Conservation (phyloP, 37 sponge, comb jelly and placozoan species). For the Amphimedon queenslandica region DNA sequence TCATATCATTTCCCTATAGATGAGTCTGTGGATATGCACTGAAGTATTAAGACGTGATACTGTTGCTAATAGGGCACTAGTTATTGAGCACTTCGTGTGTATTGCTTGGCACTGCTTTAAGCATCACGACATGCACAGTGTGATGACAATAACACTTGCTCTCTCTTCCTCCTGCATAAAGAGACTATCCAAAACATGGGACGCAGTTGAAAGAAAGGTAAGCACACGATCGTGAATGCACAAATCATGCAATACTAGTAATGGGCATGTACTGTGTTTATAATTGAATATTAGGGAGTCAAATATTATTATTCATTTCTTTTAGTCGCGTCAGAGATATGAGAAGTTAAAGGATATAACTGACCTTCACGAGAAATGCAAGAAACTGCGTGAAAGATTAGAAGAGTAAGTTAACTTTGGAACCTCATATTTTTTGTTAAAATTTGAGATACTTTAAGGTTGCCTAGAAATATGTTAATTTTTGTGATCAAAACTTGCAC, state of each 20-base stretch:
- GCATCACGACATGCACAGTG: constrained; percentile 74
- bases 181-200: constrained; percentile 57
- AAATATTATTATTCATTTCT: too few species aligned
- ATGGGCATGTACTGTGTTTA: too few species aligned
- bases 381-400: constrained; percentile 64
- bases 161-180: constrained; percentile 45
- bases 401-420: constrained; percentile 38
- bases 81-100: constrained; percentile 67
- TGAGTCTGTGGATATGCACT: constrained; percentile 71
- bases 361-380: constrained; percentile 60
- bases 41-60: constrained; percentile 57
- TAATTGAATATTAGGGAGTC: too few species aligned
- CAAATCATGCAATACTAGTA: too few species aligned
- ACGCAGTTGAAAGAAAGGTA: constrained; percentile 62
- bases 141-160: constrained; percentile 60
- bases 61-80: constrained; percentile 22
- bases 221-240: neutral
- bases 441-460: too few species aligned
- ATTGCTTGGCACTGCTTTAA: constrained; percentile 55
- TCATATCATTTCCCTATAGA: constrained; percentile 35
- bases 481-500: too few species aligned
- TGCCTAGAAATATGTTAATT: too few species aligned
- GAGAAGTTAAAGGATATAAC: constrained; percentile 35
- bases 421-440: too few species aligned
- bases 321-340: constrained; percentile 35